Base-by-base conservation (phyloP, 92 coral and sea anemone species). In the Scolanthus callimorphus region DNA sequence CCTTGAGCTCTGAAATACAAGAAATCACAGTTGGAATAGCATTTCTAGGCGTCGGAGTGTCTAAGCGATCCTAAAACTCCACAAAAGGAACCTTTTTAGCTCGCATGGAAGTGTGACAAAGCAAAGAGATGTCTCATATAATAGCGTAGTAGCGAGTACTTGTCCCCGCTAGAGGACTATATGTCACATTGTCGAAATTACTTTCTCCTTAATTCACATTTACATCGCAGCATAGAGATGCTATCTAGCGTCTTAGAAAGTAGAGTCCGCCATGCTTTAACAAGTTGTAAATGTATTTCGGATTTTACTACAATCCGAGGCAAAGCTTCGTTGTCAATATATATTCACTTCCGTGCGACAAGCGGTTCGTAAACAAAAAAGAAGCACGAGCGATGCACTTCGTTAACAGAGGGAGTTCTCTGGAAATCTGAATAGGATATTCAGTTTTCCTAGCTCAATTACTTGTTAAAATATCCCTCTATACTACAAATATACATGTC, bases 1-100 rank as follows among this genome's bases (percentile, higher is more conserved):
- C 20, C 73, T 9, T 13, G 13, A 47, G 39, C 6, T 55, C 58
- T 29, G 31, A 15, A 45, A 57, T 20, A 57, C 75, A 55, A 44
- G 49, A 56, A 68, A 68, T 55, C 75, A 68, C 75, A 68, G 75
- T 68, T 24, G 75, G 75, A 57, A 20, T 28, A 30, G 46, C 55
- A 19, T 19, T 21, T 21, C 31, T 26, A 20, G 75, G 65, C 75
- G 75, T 49, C 75, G 13, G 49, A 23, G 25, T 26, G 75, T 55
- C 75, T 46, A 1, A 25, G 51, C 27, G 43, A 26, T 54, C 39
- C 20, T 37, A 23, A 19, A 1, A 4, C 28, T 49, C 39, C 12
- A 23, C 8, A 17, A 64, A 29, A 49, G 43, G 54, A 48, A 66
- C 59, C 27, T 54, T 53, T 65, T 57, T 20, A 8, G 0, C 20